Conservation (phyloP, 1,140 invertebrate species). For the Bombus pascuorum region DNA sequence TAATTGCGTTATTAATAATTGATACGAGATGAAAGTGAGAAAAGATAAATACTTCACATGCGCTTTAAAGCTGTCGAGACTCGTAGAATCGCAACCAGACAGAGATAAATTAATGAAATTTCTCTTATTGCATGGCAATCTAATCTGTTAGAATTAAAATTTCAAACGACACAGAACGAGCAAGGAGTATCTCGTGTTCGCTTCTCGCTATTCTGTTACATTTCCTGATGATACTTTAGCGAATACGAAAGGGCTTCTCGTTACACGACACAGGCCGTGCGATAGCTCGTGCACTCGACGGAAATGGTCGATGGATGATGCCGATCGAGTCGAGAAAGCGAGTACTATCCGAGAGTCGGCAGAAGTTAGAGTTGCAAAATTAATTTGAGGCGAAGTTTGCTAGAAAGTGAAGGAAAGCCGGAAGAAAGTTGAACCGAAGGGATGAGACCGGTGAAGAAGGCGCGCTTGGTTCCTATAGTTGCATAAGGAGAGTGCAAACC, state of each 20-base stretch:
- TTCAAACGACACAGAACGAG: neutral
- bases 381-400: constrained; percentile 70
- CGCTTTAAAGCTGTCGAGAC: neutral
- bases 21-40: no score
- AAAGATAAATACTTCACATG: no score
- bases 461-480: neutral
- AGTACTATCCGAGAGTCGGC: constrained; percentile 1
- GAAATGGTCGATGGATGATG: neutral
- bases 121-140: neutral
- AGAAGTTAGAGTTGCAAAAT: constrained; percentile 72
- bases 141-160: neutral
- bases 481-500: constrained; percentile 20
- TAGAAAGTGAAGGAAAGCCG: constrained; percentile 30
- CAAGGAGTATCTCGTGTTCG: neutral
- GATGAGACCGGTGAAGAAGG: neutral
- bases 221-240: neutral
- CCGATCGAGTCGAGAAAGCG: constrained; percentile 4
- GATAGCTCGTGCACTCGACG: neutral
- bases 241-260: neutral
- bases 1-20: no score
- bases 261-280: neutral
- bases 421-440: constrained; percentile 26
- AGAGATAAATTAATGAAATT: neutral
- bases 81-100: neutral
- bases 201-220: neutral